Base-by-base conservation (phyloP, 2,888 invertebrate species). In the Dynastes grantii region DNA sequence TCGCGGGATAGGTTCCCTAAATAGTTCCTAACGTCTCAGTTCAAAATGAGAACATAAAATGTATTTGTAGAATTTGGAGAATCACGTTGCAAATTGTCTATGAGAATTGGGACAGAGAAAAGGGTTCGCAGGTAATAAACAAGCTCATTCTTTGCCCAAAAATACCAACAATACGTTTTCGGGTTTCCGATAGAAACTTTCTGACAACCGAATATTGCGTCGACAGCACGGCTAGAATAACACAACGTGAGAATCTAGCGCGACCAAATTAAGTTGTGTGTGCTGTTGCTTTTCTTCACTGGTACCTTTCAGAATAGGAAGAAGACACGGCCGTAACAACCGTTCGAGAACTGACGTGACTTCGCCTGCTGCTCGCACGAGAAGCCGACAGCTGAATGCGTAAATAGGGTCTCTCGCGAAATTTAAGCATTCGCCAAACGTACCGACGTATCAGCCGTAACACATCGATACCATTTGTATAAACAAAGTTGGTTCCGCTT, bases 401-500 rank as follows among this genome's bases (percentile, higher is more conserved):
- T 68, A 68, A 68, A 51, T 27, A 68, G 68, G 51, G 51, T 45
- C n/a, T 45, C 32, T 51, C 40, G 67, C 49, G 27, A 68, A 68
- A 49, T 68, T 68, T 68, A 27, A 51, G 51, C 32, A 68, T 68
- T 68, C 68, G 51, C 51, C 51, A 29, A 51, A 53, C 68, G 68
- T 68, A 45, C 9, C 45, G 45, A 22, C 65, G 63, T 63, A 65
- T 68, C 49, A 9, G 13, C 51, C 51, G n/a, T 51, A 27, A 68
- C 68, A 68, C 68, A 53, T 32, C 29, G 68, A 68, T 68, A 68
- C 29, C 68, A 68, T 68, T 68, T 51, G 68, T 68, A 68, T 68
- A 68, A 68, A 68, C 68, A 68, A 45, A 53, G 53, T 68, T 37
- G 32, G 32, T 37, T 68, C 68, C 68, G 68, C 29, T 68, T 68